Evolutionary conservation across 2,797 vertebrate genomes (phyloP).

Genomic region (Pseudomugil tenellus): DNA sequence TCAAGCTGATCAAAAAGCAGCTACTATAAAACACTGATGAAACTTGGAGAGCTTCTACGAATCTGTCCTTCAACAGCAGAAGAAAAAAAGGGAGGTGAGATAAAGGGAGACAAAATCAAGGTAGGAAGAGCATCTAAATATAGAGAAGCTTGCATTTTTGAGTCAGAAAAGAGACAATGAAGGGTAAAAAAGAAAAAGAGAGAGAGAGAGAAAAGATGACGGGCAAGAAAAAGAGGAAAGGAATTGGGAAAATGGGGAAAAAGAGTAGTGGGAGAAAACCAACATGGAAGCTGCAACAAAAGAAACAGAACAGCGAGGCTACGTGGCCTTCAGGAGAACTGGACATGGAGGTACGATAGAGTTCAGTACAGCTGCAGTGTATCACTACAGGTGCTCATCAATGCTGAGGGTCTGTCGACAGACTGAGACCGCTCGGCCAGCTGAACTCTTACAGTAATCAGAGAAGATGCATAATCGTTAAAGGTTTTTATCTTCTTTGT

Average conservation of each 20-base stretch:
- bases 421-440: not conserved
- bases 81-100: constrained; percentile 71
- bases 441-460: constrained; percentile 29
- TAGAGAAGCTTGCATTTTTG: constrained; percentile 75
- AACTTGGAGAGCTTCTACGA: constrained; percentile 64
- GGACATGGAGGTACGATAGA: constrained; percentile 37
- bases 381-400: constrained; percentile 50
- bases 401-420: constrained; percentile 29
- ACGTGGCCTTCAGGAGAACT: constrained; percentile 37
- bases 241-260: constrained; percentile 11
- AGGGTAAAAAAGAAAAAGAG: constrained; percentile 56
- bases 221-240: constrained; percentile 27
- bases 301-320: constrained; percentile 15
- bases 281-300: constrained; percentile 20
- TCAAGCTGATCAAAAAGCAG: constrained; percentile 78
- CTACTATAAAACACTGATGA: constrained; percentile 67
- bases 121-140: constrained; percentile 79
- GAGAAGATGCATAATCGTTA: constrained; percentile 31
- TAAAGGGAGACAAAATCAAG: constrained; percentile 75
- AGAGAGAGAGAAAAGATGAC: constrained; percentile 26
- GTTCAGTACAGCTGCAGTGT: constrained; percentile 37
- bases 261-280: constrained; percentile 41
- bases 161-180: constrained; percentile 74
- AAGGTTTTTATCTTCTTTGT: constrained; percentile 31
- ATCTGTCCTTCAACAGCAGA: constrained; percentile 74